A percentile compares a stretch with the other conserved stretches of the same genome.
Evolutionary conservation across 2,113 vertebrate species (phyloP).

Genomic region (Cololabis saira): DNA sequence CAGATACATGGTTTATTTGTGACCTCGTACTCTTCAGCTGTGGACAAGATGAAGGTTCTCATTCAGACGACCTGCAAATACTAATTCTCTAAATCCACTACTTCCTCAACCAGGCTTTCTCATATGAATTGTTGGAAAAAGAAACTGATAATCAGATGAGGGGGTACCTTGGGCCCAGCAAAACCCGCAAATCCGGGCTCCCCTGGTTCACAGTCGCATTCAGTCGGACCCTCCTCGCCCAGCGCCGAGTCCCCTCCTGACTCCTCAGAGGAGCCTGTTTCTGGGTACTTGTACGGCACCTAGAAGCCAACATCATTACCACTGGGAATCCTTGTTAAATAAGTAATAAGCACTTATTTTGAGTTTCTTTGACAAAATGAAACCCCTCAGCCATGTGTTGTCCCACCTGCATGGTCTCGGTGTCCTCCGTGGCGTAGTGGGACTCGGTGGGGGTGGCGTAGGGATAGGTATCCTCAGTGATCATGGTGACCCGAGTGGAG

Average conservation of each 20-base stretch:
- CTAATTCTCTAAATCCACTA: no score
- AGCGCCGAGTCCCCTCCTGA: conserved; percentile 49
- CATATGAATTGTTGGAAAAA: no score
- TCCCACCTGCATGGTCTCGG: conserved; percentile 67
- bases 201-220: conserved; percentile 77
- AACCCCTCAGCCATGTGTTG: accelerated
- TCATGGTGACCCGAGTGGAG: conserved; percentile 77
- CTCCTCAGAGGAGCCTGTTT: conserved; percentile 53
- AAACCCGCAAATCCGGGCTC: conserved; percentile 76
- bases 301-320: conserved; percentile 21
- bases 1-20: no score
- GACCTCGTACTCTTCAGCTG: no score
- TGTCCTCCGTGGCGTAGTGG: conserved; percentile 80
- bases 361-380: no score
- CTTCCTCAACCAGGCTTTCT: no score
- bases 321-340: no score
- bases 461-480: conserved; percentile 76
- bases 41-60: no score
- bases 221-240: conserved; percentile 56
- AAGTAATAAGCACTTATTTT: no score
- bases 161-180: conserved; percentile 75
- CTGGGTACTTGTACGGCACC: conserved; percentile 56
- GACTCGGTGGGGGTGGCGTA: conserved; percentile 74
- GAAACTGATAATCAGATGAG: no score
- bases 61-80: no score